Conservation (phyloP, 2,797 vertebrate genomes). For the Ptychobarbus kaznakovi region DNA sequence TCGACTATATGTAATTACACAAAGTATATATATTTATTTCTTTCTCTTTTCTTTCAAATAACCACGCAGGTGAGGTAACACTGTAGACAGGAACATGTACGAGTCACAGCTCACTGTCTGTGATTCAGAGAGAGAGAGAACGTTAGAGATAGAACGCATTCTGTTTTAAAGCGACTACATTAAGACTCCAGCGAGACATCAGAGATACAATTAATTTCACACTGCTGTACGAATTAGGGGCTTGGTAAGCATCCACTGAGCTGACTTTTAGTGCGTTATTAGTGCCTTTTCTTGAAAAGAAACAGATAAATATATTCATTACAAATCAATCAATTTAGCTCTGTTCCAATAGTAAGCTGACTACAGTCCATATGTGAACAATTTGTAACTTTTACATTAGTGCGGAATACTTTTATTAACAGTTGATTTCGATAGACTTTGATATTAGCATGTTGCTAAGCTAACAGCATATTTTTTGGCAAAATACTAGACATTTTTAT, state of each 20-base stretch:
- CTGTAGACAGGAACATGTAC: conserved; percentile 28
- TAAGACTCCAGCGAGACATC: conserved; percentile 55
- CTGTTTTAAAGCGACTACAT: conserved; percentile 58
- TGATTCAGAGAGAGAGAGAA: conserved; percentile 31
- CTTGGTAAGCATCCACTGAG: conserved; percentile 43
- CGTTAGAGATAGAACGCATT: conserved; percentile 31
- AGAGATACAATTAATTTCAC: conserved; percentile 63
- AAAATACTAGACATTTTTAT: neutral
- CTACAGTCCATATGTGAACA: neutral
- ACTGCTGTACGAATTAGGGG: conserved; percentile 58
- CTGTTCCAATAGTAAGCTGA: neutral
- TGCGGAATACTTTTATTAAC: neutral
- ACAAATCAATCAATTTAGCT: conserved; percentile 19
- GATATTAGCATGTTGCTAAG: conserved; percentile 10
- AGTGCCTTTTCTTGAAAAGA: conserved; percentile 29
- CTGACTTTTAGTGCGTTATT: conserved; percentile 27
- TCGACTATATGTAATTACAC: neutral
- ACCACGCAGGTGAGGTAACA: conserved; percentile 36
- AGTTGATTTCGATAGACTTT: neutral
- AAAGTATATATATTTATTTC: neutral
- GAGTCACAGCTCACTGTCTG: conserved; percentile 23
- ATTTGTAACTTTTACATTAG: neutral
- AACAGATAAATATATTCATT: conserved; percentile 15
- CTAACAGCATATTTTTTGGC: neutral
- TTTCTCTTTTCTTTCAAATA: conserved; percentile 1